Evolutionary conservation across 2,797 vertebrate genomes (phyloP).

Genomic region (Anguilla megastoma): DNA sequence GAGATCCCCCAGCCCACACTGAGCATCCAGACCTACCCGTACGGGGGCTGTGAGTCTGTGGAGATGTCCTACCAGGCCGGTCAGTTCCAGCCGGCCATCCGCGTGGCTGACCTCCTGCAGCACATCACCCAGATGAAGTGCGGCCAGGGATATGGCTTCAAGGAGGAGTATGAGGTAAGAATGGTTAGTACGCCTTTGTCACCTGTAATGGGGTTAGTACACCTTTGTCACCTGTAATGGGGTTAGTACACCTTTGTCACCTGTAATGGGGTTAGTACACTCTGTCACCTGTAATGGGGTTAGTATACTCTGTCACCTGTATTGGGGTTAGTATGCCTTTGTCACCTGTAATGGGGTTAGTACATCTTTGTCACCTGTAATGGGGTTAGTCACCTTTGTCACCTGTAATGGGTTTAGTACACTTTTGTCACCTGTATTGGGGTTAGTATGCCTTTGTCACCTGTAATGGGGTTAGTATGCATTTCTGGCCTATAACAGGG

Average conservation of each 20-base stretch:
- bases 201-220: no score
- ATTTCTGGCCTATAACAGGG: no score
- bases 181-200: not conserved
- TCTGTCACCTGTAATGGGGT: not conserved
- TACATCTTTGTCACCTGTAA: not conserved
- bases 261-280: not conserved
- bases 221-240: no score
- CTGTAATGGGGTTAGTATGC: no score
- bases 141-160: constrained; percentile 95
- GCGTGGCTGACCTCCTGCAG: constrained; percentile 92
- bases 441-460: no score
- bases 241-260: not conserved
- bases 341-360: no score
- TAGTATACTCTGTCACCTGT: no score
- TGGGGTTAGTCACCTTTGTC: no score
- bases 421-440: no score
- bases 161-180: constrained; percentile 90
- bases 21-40: constrained; percentile 93
- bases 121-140: constrained; percentile 99
- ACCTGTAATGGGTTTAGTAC: no score
- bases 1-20: constrained; percentile 88
- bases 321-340: no score
- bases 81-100: constrained; percentile 93
- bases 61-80: constrained; percentile 93
- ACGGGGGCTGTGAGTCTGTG: constrained; percentile 90